Evolutionary conservation across 1,140 invertebrate species (phyloP).

Genomic region (Danaus melanippus): DNA sequence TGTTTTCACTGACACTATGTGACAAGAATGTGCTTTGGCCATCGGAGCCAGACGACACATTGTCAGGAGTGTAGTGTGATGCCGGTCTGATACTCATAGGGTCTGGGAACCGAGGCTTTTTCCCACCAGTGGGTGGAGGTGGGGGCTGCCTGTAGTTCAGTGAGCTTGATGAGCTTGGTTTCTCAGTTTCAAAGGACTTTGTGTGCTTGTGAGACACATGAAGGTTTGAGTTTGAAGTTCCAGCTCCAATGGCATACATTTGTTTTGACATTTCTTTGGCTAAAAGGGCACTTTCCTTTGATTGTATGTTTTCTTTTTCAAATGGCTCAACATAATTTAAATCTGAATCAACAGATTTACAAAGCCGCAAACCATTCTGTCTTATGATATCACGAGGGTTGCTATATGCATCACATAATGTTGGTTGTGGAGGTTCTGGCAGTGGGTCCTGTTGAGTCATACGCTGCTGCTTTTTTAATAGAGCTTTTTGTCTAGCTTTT

Average conservation of each 20-base stretch:
- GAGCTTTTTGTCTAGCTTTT: conserved; percentile 58
- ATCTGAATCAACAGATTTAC: conserved; percentile 65
- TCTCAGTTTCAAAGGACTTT: conserved; percentile 38
- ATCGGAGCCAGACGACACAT: conserved; percentile 28
- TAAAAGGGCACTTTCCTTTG: conserved; percentile 57
- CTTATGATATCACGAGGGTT: conserved; percentile 58
- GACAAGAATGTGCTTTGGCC: conserved; percentile 28
- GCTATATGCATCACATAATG: conserved; percentile 61
- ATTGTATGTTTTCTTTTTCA: conserved; percentile 63
- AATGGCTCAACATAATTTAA: conserved; percentile 66
- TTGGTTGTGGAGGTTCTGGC: conserved; percentile 33
- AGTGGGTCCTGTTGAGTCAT: conserved; percentile 38
- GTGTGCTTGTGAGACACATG: conserved; percentile 39
- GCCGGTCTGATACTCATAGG: conserved; percentile 61
- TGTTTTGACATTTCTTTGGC: conserved; percentile 57
- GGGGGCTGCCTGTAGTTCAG: conserved; percentile 52
- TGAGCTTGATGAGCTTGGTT: conserved; percentile 22
- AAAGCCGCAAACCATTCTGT: conserved; percentile 48
- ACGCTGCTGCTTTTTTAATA: conserved; percentile 58
- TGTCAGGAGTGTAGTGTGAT: conserved; percentile 59
- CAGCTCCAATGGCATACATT: conserved; percentile 41
- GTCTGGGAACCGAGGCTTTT: conserved; percentile 64
- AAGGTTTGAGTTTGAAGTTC: conserved; percentile 34
- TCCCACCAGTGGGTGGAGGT: conserved; percentile 46
- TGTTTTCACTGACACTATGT: conserved; percentile 59